Base-by-base conservation (phyloP, 2,888 invertebrate genomes). In the Oligia latruncula region DNA sequence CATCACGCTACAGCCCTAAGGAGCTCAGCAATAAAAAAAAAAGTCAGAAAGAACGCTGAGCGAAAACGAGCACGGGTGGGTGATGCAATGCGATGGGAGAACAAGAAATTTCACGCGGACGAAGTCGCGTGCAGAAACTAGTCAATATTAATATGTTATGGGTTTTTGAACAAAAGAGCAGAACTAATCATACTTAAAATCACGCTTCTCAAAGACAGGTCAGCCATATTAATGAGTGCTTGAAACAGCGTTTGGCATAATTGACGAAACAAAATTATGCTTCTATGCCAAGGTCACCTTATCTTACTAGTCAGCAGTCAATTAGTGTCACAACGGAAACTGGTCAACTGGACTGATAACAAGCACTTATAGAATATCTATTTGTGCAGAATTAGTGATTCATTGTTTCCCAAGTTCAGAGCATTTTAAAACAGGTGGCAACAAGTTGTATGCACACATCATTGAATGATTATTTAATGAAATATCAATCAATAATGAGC, bases 281-380 rank as follows among this genome's bases (percentile, higher is more conserved):
- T 88, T 86, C 80, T 87, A 89, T 89, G 91, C 85, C 90, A 92
- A 87, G 90, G 90, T 83, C 80, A 82, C 70, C 73, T 83, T 85
- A 87, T 81, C 84, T 84, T 71, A 74, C 78, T 85, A 87, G 83
- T 84, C 84, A 81, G 79, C 71, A 79, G 60, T 77, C 81, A 89
- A 91, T 91, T 90, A 90, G 90, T 89, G 86, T 86, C 86, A 90
- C 90, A 87, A 83, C 89, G 91, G 91, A 92, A 91, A 89, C 87
- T 88, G 91, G 90, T 92, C 87, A 91, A 92, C 74, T 90, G 84
- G 55, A 84, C 82, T 82, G 92, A 90, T 91, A 91, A 91, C 79
- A 71, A 84, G 52, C 84, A 89, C 88, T 77, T 83, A 82, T 77
- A 58, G 72, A 70, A 73, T 80, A 84, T 78, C 65, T 81, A 81